Conservation (phyloP, 2,888 invertebrate genomes). For the Ectemnius continuus region DNA sequence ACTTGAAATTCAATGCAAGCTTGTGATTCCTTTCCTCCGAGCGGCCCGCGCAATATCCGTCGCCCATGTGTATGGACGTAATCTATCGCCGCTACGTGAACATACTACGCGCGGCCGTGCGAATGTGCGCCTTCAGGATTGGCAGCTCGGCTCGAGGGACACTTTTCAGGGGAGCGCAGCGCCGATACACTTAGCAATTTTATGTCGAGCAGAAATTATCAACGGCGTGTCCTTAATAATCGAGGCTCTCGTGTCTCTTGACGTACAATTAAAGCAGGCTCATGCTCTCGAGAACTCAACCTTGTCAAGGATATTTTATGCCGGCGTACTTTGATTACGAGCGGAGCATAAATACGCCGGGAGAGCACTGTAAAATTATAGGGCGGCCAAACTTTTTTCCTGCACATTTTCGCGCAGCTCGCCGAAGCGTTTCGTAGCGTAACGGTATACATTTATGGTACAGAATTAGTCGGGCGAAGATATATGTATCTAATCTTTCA, state of each 20-base stretch:
- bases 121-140: conserved; percentile 45
- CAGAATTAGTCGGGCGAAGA: conserved; percentile 38
- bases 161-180: conserved; percentile 14
- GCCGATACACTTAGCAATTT: conserved; percentile 21
- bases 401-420: background rate
- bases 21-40: conserved; percentile 41
- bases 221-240: background rate
- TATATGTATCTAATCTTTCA: conserved; percentile 43
- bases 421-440: conserved; percentile 7
- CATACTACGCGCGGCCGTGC: conserved; percentile 36
- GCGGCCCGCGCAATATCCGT: conserved; percentile 39
- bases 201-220: conserved; percentile 12
- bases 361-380: background rate
- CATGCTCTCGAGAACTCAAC: too few relatives aligned
- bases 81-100: conserved; percentile 59
- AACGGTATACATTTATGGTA: conserved; percentile 30
- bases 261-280: too few relatives aligned
- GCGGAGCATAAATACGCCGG: background rate
- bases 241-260: too few relatives aligned
- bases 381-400: background rate
- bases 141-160: conserved; percentile 28
- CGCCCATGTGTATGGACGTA: conserved; percentile 49
- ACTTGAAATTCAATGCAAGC: conserved; percentile 55
- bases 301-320: background rate
- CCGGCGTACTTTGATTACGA: background rate